Conservation (phyloP, 1,140 invertebrate species). For the Cardiocondyla obscurior region DNA sequence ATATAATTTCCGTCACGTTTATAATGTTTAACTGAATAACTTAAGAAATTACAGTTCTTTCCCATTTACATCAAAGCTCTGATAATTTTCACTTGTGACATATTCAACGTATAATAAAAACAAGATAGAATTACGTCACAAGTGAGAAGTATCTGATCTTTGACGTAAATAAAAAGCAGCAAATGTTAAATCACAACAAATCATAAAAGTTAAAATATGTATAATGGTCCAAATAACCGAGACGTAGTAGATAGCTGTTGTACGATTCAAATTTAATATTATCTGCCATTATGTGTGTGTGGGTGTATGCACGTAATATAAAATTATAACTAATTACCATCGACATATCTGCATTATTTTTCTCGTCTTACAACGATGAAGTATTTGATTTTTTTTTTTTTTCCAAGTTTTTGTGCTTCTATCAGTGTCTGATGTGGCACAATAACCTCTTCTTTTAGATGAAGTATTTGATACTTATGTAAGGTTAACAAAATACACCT, state of each 20-base stretch:
- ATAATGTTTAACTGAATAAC: neutral
- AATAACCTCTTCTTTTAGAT: neutral
- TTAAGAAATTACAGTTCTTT: neutral
- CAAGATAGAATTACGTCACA: no score
- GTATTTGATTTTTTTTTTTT: no score
- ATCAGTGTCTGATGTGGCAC: no score
- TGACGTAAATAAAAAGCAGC: neutral
- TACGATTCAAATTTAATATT: neutral
- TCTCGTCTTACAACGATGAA: no score
- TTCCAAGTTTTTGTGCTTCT: no score
- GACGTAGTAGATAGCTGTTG: neutral
- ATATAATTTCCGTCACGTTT: neutral
- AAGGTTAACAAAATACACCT: neutral
- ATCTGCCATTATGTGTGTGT: neutral
- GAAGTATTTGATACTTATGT: neutral
- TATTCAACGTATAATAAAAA: no score
- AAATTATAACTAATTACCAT: no score
- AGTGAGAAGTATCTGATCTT: no score
- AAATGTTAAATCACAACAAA: slow-evolving; percentile 13
- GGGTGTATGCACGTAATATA: no score
- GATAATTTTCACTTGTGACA: no score
- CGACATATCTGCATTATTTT: no score
- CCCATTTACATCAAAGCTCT: no score
- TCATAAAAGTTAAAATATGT: neutral
- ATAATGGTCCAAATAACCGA: neutral